phyloP scores from a whole-genome alignment of 2,888 invertebrate species.

The Chrysodeixis includens region DNA sequence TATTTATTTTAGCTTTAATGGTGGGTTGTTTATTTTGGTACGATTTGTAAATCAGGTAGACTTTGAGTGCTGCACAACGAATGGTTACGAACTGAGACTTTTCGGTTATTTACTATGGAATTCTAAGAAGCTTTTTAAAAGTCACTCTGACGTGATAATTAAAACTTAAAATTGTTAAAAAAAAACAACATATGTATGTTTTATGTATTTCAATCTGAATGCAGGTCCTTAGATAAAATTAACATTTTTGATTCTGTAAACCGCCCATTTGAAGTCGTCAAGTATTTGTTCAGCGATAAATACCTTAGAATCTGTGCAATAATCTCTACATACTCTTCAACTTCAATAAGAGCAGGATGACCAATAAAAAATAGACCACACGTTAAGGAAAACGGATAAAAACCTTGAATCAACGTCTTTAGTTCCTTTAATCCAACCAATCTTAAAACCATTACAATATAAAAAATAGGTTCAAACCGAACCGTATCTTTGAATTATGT shows the following conservation, averaged over 20 bases:
- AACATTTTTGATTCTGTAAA: too few relatives aligned
- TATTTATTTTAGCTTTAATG: constrained; percentile 56
- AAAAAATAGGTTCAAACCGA: constrained; percentile 6
- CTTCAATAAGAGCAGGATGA: background rate
- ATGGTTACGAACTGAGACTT: constrained; percentile 21
- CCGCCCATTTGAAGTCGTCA: too few relatives aligned
- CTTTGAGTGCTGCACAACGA: constrained; percentile 19
- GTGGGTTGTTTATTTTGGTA: constrained; percentile 48
- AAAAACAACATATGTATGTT: too few relatives aligned
- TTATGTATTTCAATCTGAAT: too few relatives aligned
- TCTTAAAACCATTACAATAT: background rate
- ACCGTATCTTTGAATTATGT: constrained; percentile 19
- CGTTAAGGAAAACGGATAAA: background rate
- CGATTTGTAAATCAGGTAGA: constrained; percentile 52
- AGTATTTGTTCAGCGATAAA: too few relatives aligned
- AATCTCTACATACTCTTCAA: too few relatives aligned
- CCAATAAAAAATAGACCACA: background rate
- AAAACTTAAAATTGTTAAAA: too few relatives aligned
- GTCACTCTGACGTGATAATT: too few relatives aligned
- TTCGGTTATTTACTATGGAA: constrained; percentile 15
- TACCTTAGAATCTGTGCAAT: too few relatives aligned
- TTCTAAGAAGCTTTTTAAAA: background rate
- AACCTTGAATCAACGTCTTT: background rate
- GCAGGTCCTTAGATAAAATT: too few relatives aligned
- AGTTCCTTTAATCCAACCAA: background rate